These are phyloP conservation scores for Martes flavigula DNA, from an alignment of 2,797 vertebrate genomes.

Conservation along the genomic window DNA sequence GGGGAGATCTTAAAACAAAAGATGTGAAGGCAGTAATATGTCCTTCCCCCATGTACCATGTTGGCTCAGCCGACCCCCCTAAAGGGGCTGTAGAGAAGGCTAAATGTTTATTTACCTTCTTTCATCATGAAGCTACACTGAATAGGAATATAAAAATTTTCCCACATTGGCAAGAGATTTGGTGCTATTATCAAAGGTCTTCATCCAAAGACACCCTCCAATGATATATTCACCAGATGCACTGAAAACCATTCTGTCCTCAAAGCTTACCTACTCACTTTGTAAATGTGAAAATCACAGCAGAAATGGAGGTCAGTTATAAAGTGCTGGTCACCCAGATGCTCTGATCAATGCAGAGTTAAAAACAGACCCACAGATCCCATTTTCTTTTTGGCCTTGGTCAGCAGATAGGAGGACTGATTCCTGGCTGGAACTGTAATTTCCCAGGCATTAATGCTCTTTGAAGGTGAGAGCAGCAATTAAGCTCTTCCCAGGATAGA, in stretches of 20 bases:
- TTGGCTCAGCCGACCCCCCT: background rate
- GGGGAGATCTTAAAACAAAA: background rate
- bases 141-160: background rate
- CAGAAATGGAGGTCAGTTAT: background rate
- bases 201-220: background rate
- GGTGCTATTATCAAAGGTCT: background rate
- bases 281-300: background rate
- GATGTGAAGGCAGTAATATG: no score
- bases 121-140: background rate
- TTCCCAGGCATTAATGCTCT: constrained; percentile 46
- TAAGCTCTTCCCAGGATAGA: background rate
- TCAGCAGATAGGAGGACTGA: background rate
- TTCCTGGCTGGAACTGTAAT: background rate
- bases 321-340: background rate
- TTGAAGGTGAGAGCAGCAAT: constrained; percentile 4
- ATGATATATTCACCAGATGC: background rate
- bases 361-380: background rate
- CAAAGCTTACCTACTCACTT: background rate
- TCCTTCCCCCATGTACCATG: background rate
- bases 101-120: background rate
- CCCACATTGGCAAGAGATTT: background rate
- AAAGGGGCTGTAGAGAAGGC: background rate
- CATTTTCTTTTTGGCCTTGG: background rate
- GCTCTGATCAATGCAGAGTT: background rate
- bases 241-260: background rate